Percentiles rank a stretch among this genome's conserved stretches.
Evolutionary conservation across 1,140 invertebrate species (phyloP).

Genomic region (Drosophila eugracilis): DNA sequence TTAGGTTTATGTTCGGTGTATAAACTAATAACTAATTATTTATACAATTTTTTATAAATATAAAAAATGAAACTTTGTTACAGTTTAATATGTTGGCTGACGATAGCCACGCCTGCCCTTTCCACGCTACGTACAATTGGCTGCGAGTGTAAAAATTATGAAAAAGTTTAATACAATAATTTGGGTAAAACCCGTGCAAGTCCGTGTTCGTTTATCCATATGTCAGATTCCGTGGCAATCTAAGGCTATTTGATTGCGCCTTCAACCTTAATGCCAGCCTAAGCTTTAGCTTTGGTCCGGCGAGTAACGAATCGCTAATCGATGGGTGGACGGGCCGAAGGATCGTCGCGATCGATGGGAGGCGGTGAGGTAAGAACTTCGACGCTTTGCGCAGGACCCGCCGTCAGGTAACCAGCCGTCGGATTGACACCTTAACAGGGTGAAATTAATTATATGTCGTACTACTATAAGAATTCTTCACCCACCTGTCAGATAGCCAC

Average conservation of each 20-base stretch:
- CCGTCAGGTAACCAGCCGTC: slow-evolving; percentile 92
- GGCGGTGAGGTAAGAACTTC: slow-evolving; percentile 91
- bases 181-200: slow-evolving; percentile 36
- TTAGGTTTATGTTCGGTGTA: slow-evolving; percentile 57
- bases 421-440: slow-evolving; percentile 87
- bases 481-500: slow-evolving; percentile 90
- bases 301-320: slow-evolving; percentile 68
- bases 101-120: slow-evolving; percentile 5
- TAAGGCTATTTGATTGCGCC: slow-evolving; percentile 16
- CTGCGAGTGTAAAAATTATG: slow-evolving; percentile 59
- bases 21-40: slow-evolving; percentile 73
- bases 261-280: slow-evolving; percentile 28
- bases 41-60: slow-evolving; percentile 80
- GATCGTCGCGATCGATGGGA: slow-evolving; percentile 89
- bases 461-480: background rate
- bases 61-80: slow-evolving; percentile 81
- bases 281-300: slow-evolving; percentile 34
- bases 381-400: slow-evolving; percentile 89
- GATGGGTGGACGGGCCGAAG: slow-evolving; percentile 74
- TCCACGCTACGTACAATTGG: slow-evolving; percentile 33
- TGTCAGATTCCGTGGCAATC: slow-evolving; percentile 37
- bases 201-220: slow-evolving; percentile 15
- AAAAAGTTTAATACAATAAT: slow-evolving; percentile 78
- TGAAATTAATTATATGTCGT: background rate
- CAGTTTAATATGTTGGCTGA: slow-evolving; percentile 52